phyloP scores from a whole-genome alignment of 2,113 vertebrate genomes.

The Podilymbus podiceps region DNA sequence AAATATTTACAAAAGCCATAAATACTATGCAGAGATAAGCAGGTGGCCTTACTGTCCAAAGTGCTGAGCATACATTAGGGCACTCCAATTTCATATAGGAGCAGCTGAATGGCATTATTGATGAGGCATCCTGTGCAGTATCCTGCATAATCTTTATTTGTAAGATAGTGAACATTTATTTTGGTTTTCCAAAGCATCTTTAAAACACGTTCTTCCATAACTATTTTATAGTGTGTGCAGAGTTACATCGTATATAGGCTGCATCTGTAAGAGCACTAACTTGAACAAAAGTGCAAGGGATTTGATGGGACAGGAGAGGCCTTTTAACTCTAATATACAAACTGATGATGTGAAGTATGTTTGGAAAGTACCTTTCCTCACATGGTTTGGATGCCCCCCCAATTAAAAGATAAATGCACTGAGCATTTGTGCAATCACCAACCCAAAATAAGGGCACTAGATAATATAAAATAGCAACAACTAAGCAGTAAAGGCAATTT shows the following conservation, averaged over 20 bases:
- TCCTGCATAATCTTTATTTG: background rate
- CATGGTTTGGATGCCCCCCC: background rate
- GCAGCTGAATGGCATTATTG: background rate
- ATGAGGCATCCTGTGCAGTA: background rate
- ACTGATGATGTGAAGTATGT: background rate
- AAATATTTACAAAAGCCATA: conserved; percentile 5
- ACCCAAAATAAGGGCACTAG: background rate
- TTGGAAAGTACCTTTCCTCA: background rate
- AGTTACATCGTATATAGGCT: background rate
- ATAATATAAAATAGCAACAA: conserved; percentile 38
- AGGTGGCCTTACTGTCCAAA: background rate
- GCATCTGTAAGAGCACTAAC: background rate
- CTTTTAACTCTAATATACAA: background rate
- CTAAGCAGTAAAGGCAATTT: conserved; percentile 61
- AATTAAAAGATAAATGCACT: background rate
- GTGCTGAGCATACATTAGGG: background rate
- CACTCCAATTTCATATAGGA: background rate
- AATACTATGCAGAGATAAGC: background rate
- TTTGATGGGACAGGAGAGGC: background rate
- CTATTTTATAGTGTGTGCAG: background rate
- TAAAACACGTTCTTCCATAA: background rate
- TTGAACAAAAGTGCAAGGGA: background rate
- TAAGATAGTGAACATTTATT: background rate
- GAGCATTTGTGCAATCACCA: background rate
- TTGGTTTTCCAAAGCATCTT: background rate